Base-by-base conservation (phyloP, 2,888 invertebrate species). In the Bembecia ichneumoniformis region DNA sequence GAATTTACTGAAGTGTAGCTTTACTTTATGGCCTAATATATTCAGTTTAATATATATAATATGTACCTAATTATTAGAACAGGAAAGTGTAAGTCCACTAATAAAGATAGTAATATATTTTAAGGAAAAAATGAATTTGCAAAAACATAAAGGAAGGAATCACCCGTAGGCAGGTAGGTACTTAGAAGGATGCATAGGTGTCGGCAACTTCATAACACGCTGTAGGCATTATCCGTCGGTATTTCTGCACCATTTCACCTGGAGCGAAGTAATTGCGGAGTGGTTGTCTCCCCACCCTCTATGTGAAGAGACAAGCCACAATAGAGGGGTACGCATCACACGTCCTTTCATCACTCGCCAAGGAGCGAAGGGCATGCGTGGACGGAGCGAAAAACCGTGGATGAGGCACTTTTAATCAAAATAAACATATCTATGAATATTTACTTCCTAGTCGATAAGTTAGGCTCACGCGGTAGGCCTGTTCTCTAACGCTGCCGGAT, bases 281-380 rank as follows among this genome's bases (percentile, higher is more conserved):
- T 44, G 44, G 11, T 35, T 16, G 35, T 46, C 40, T 40, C 47
- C 45, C 11, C 49, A 34, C 47, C 20, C 49, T 16, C 15, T 51
- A 51, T 35, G 50, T 45, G 49, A 49, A 50, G 68, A 67, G 66
- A 71, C 66, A 63, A 70, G 67, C 76, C 74, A 78, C 82, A 78
- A 79, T 77, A 60, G 72, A 62, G 70, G 70, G 68, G 73, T 66
- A 74, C 76, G 74, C 73, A 74, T 77, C 82, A 81, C 80, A 79
- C 77, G 77, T 79, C 76, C 82, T 79, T 79, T 81, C 79, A 82
- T 79, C 77, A 78, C 72, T 71, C 64, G 71, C 69, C 66, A 65
- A 75, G 74, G 73, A 77, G 72, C 68, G 73, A 76, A 82, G 79
- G 80, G 75, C 76, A 76, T 68, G 71, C 57, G 61, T 55, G 51